Base-by-base conservation (phyloP, 2,888 invertebrate genomes). In the Scaptomyza polygonia region DNA sequence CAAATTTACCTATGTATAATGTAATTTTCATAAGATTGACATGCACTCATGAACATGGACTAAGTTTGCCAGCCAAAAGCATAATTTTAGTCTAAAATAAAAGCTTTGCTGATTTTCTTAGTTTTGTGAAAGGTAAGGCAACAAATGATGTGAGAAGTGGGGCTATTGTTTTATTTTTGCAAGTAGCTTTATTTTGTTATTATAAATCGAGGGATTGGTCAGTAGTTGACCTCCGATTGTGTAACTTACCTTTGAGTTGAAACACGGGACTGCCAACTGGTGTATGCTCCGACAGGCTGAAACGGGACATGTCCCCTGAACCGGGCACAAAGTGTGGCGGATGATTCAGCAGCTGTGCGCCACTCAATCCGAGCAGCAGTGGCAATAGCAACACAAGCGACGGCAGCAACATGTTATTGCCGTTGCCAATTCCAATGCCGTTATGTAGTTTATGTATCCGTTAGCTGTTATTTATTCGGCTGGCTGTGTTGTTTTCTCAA, bases 251-350 rank as follows among this genome's bases (percentile, higher is more conserved):
- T 93, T 94, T 94, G 39, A 96, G 93, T 77, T 95, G 95, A 91
- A 96, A 96, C 1, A 96, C 95, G 0, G 95, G 95, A 61, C 95
- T 95, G 34, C 96, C 96, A 11, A 95, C 94, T 36, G 93, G 93
- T 1, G 96, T 95, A 78, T 96, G 94, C 90, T 96, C 96, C 9
- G 94, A 93, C 11, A 96, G 90, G 59, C 94, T 94, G 86, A 96
- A 94, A 66, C 94, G 93, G 2, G 95, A 93, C 95, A 96, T 96
- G 88, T 96, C 96, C 1, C 96, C 96, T 1, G 92, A 92, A 73
- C 95, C 95, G 21, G 95, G 94, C 25, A 95, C 92, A 89, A 96
- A 96, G 86, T 95, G 94, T 0, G 96, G 96, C 1, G 95, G 94
- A 59, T 94, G 93, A 93, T 96, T 96, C 83, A 94, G 92, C 76